Evolutionary conservation across 1,140 invertebrate genomes (phyloP).

Genomic region (Ctenoplectra terminalis): DNA sequence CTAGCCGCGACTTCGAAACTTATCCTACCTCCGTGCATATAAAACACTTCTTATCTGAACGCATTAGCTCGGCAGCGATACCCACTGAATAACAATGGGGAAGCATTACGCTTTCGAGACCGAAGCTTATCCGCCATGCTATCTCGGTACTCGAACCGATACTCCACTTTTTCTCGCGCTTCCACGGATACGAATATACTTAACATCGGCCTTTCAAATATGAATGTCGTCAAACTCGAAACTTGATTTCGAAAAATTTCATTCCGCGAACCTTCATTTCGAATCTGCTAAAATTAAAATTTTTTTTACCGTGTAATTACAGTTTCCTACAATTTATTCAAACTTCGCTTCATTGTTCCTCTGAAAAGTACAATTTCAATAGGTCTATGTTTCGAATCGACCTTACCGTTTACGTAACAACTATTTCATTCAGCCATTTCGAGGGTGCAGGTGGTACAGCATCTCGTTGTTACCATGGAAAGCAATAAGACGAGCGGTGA

Average conservation of each 20-base stretch:
- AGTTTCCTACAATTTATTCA: background rate
- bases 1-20: constrained; percentile 38
- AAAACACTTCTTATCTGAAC: constrained; percentile 61
- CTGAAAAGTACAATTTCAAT: background rate
- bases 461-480: background rate
- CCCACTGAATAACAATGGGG: constrained; percentile 67
- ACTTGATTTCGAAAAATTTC: no score
- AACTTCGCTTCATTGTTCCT: background rate
- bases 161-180: constrained; percentile 23
- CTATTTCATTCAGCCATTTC: background rate
- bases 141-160: constrained; percentile 25
- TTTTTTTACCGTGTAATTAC: background rate
- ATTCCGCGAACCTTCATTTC: no score
- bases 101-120: constrained; percentile 42
- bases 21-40: constrained; percentile 51
- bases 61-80: constrained; percentile 55
- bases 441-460: background rate
- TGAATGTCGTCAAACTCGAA: no score
- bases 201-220: background rate
- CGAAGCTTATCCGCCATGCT: constrained; percentile 36
- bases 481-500: constrained; percentile 1
- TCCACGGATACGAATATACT: background rate
- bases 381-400: background rate
- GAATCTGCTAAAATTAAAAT: background rate
- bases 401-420: background rate